Base-by-base conservation (phyloP, 1,140 invertebrate species). In the Platyscapa corneri region DNA sequence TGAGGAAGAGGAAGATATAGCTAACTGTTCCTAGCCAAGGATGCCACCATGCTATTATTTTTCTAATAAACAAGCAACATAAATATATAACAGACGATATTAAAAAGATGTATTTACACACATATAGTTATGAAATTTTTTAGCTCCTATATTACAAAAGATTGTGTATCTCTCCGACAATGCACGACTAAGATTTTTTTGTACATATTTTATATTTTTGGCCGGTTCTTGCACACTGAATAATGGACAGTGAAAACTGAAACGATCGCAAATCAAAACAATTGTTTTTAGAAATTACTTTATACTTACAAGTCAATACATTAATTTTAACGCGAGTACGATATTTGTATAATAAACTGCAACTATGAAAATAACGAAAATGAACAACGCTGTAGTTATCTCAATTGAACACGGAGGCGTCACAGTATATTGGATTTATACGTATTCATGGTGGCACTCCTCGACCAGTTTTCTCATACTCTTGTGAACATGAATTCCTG, bases 271-370 rank as follows among this genome's bases (percentile, higher is more conserved):
- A 81, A 32, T 7, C 27, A 5, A 2, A 23, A 53, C 53, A 49
- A 70, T 70, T 16, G 18, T 81, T 32, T 70, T 70, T 12, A 42
- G 37, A 34, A 42, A 30, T 39, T 30, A 42, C 16, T n/a, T 81
- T 81, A 70, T 70, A 82, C 42, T n/a, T 53, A 82, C 49, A 82
- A 42, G 42, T 82, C 42, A 34, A 49, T 34, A 30, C 27, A n/a
- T 67, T 23, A 27, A 60, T 27, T 60, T 80, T 30, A 65, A 14
- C 65, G 42, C 30, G 18, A n/a, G 23, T 74, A 74, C 12, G 27
- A n/a, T 74, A 42, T 74, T 14, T n/a, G 8, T 39, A 74, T 42
- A 42, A 67, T 70, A 16, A 42, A 82, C n/a, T 53, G 75, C 18
- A 12, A n/a, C 37, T 18, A 42, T 46, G 10, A 77, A 53, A 53